Evolutionary conservation across 2,113 vertebrate genomes (phyloP), one percentile per base, ranked within the genome.

Genomic region (Hippocampus mohnikei): DNA sequence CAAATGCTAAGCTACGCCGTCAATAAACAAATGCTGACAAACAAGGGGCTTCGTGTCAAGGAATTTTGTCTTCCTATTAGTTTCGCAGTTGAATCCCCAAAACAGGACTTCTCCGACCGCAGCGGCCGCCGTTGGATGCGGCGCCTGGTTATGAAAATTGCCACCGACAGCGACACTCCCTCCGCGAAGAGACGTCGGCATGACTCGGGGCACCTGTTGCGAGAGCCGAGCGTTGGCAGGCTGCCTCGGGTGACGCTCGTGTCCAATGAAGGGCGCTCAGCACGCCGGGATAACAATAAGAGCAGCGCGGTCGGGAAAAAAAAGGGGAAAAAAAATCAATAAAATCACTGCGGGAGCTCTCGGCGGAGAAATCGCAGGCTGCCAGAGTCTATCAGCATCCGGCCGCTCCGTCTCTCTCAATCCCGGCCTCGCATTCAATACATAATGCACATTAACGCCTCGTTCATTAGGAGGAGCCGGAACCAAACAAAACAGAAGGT

Each of bases 311-410:
- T 73, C 72, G 71, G 52, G 42, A 33, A 33, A 33, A 33, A 33
- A 33, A 65, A 86, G 29, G 3, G 3, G 3, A 37, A 37, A 33
- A 65, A 86, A 89, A 91, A 89, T 92, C 90, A 89, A 91, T 90
- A 89, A 84, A 82, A 68, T 56, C 67, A 41, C 81, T 58, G 72
- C 85, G 77, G 82, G 84, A 87, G 87, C 85, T 76, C 77, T 82
- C 53, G 71, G 68, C 73, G 69, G 72, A 85, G 86, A 84, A 84
- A 88, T 81, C 81, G 83, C 77, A 86, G 77, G 79, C 74, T 74
- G 80, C 66, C 73, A 67, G 56, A 80, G 75, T 88, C 78, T 70
- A 70, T 81, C 71, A 72, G 64, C 60, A 63, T 83, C 69, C 80
- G 68, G 76, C 58, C n/a, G 50, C 52, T 59, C 59, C 68, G 61